Evolutionary conservation across 2,113 vertebrate species (phyloP).

Genomic region (Austrofundulus limnaeus): DNA sequence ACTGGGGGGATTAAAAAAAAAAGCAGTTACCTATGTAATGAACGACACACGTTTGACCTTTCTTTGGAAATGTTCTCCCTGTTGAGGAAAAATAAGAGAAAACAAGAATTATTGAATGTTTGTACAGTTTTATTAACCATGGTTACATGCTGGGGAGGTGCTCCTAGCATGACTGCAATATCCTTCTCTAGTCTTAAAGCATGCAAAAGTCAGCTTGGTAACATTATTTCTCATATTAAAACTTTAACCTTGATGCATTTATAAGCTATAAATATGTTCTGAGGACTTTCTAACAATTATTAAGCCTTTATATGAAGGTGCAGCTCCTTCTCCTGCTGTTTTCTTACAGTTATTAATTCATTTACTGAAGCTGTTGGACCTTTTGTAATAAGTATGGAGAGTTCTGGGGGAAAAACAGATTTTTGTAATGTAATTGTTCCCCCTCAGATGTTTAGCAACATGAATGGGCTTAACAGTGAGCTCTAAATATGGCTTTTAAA

Average conservation of each 20-base stretch:
- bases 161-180: too few species aligned
- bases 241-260: slow-evolving; percentile 15
- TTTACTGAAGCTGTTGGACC: too few species aligned
- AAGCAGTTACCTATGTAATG: slow-evolving; percentile 93
- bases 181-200: slow-evolving; percentile 1
- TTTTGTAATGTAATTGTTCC: too few species aligned
- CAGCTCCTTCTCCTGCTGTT: too few species aligned
- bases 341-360: too few species aligned
- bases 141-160: too few species aligned
- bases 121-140: slow-evolving; percentile 14
- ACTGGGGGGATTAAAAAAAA: neutral
- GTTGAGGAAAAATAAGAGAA: slow-evolving; percentile 55
- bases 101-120: slow-evolving; percentile 33
- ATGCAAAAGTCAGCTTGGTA: slow-evolving; percentile 6
- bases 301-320: too few species aligned
- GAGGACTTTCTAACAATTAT: neutral
- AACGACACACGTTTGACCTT: slow-evolving; percentile 95
- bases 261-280: slow-evolving; percentile 12
- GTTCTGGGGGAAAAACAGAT: slow-evolving; percentile 34
- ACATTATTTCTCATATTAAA: slow-evolving; percentile 22
- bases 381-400: neutral
- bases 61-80: slow-evolving; percentile 99
- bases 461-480: slow-evolving; percentile 2
- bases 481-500: neutral
- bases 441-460: too few species aligned